These are phyloP conservation scores for Masticophis lateralis DNA, from an alignment of 2,797 vertebrate species.

Conservation along the genomic window DNA sequence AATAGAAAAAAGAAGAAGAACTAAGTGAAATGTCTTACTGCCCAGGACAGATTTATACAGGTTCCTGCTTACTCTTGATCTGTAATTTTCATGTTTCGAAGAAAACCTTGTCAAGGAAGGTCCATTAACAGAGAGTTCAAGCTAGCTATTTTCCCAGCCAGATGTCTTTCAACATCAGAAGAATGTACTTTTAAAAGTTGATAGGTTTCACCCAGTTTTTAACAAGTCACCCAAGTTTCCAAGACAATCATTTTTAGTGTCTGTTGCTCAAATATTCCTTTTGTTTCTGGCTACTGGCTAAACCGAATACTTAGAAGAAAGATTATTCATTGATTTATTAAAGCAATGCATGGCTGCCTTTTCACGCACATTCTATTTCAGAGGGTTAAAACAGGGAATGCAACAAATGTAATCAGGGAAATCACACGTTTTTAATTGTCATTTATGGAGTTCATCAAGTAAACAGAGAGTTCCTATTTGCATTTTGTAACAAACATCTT, in stretches of 20 bases:
- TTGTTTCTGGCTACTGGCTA: not conserved
- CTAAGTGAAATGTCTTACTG: not conserved
- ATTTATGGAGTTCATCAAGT: not conserved
- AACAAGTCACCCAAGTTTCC: not conserved
- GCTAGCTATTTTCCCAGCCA: not conserved
- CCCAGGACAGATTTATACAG: not conserved
- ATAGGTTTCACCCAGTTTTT: not conserved
- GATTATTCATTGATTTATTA: not conserved
- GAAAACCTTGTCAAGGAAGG: not conserved
- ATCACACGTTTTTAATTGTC: not conserved
- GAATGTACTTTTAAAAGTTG: not conserved
- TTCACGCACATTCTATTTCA: not conserved
- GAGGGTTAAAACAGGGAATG: not conserved
- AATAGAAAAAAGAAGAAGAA: not conserved
- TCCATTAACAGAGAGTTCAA: not conserved
- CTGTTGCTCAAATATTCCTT: not conserved
- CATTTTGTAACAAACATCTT: not conserved
- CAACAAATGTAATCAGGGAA: not conserved
- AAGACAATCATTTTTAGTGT: not conserved
- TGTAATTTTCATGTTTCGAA: not conserved
- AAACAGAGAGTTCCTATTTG: not conserved
- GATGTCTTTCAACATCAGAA: not conserved
- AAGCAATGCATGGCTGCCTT: not conserved
- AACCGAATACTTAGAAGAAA: not conserved
- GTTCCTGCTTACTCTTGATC: not conserved